Evolutionary conservation across 2,888 invertebrate genomes (phyloP), one percentile per base, ranked within the genome.

Genomic region (Tachina grossa): DNA sequence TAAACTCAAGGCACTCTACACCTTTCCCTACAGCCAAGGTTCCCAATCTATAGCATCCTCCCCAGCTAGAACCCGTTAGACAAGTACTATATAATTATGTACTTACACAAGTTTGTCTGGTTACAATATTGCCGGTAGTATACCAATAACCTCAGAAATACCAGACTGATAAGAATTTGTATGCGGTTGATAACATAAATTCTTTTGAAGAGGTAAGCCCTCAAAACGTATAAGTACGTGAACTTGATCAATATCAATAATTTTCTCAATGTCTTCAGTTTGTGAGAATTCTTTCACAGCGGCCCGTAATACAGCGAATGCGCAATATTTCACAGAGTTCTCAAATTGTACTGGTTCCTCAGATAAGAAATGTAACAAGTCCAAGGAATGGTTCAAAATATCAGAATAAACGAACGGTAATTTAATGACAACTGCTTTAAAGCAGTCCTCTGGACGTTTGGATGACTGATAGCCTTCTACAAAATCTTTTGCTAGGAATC

Each of bases 271-370:
- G 1, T 71, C 77, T 8, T 47, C 55, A 16, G 77, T 9, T 16
- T 10, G 69, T 5, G 49, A 9, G 8, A 69, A 55, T 5, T 87
- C 69, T 66, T 87, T 88, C 0, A 91, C 57, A 51, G 88, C 78
- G 1, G 88, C 82, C 0, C 90, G 88, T n/a, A 92, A 82, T 22
- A 90, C 68, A 0, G 88, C 87, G 80, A 89, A 92, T 1, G 89
- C 87, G 3, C 89, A 88, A 79, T 90, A 92, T 31, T 90, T 91
- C 4, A 90, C 87, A 0, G 90, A 89, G 9, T 91, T 90, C 1
- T 77, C 68, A 55, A 92, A 92, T 31, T 91, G 89, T 9, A 89
- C 14, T 1, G 92, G 92, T 69, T 92, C 92, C 39, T 90, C 90
- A 8, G 91, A 53, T 8, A 84, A 82, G 9, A 90, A 86, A 31